Evolutionary conservation across 2,888 invertebrate species (phyloP), one percentile per base, ranked within the genome.

Genomic region (Harpalus rufipes): DNA sequence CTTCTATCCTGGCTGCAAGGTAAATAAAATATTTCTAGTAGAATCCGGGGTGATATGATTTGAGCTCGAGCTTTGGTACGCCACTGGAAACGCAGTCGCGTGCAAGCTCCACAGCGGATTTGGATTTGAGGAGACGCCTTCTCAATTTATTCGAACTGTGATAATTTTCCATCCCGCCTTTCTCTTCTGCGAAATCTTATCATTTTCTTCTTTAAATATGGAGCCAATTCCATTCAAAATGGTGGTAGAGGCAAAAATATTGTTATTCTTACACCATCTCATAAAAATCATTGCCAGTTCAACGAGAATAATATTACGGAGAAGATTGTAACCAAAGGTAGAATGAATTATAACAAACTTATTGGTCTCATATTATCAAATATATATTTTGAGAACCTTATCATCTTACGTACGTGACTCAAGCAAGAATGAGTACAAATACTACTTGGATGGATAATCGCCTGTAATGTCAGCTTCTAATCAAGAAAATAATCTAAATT

Each of bases 191-290:
- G 72, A 74, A 81, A 68, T 58, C 78, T 78, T 78, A 51, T 74
- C 74, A 74, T 74, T 68, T 25, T n/a, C 32, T 68, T n/a, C 63
- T 68, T 68, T 68, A 32, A 68, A 68, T 39, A 68, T 63, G 63
- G 63, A 68, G 12, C n/a, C 68, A 63, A 63, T 63, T 63, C 25
- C 44, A 51, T 51, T 51, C 44, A 51, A 51, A 7, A 63, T 18
- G 78, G 44, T 3, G 44, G 82, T 18, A 79, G 44, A 12, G 44
- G 82, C 78, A 51, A 7, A 51, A 51, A 81, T 84, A 86, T 59
- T 58, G 84, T 84, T 84, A 85, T 83, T 80, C 83, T 58, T 44
- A 86, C 81, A 74, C 78, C 59, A 78, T 76, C 79, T 82, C 81
- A 72, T 81, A 81, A 83, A 85, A 81, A 81, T 81, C 68, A 44